Base-by-base conservation (phyloP, 2,888 invertebrate species). In the Hirtodrosophila duncani region DNA sequence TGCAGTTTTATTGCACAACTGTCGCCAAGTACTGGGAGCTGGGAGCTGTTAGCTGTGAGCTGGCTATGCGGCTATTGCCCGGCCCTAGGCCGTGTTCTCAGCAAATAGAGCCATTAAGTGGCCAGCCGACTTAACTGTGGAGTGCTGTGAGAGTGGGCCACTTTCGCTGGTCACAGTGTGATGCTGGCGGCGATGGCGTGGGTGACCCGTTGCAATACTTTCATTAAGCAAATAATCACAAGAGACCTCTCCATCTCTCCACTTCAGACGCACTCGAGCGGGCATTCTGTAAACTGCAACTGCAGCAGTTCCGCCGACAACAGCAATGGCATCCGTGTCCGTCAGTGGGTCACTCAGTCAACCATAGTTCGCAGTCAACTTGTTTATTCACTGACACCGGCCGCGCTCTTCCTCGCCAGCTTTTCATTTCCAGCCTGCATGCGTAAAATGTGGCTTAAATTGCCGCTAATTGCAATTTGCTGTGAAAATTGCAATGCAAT, bases 41-140 rank as follows among this genome's bases (percentile, higher is more conserved):
- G 36, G 26, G 7, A 9, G 5, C 1, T 4, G 21, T 3, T 5
- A 5, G 29, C 10, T 4, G 29, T 29, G 11, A 13, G 13, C 13
- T n/a, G n/a, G n/a, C n/a, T n/a, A n/a, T n/a, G n/a, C n/a, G n/a
- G n/a, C n/a, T n/a, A n/a, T 27, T 26, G 14, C 7, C n/a, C 18
- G 26, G 17, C 9, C 14, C 7, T 7, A 17, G 43, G 24, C 1
- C 33, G 7, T 39, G 30, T 18, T 20, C 20, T 10, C 24, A 10
- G 61, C 70, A 72, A 79, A 72, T 78, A 70, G 57, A 74, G 75
- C 71, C 67, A 72, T 72, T 74, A 75, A 72, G 67, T 74, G 58
- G 45, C 55, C 56, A 51, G 38, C n/a, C n/a, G n/a, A n/a, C n/a
- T n/a, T n/a, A n/a, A n/a, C n/a, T 23, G 30, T 20, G 17, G 7